A percentile compares a stretch with the other conserved stretches of the same genome.
These are phyloP conservation scores for Micropoecilia bifurca DNA, from an alignment of 2,797 vertebrate species.

Conservation along the genomic window DNA sequence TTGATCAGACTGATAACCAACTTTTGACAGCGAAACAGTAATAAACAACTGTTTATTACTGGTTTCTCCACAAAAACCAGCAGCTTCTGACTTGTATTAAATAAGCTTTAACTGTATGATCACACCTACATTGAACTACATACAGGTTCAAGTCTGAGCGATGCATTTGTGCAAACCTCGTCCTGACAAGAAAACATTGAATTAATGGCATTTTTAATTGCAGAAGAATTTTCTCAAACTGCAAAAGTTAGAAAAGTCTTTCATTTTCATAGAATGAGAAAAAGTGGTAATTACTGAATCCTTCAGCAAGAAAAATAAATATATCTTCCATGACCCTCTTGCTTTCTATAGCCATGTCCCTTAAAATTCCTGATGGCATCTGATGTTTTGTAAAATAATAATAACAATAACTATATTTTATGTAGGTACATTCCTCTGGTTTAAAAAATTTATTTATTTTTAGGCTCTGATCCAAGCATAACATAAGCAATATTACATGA, in stretches of 20 bases:
- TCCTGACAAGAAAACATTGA: background rate
- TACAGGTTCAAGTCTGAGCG: background rate
- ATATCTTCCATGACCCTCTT: background rate
- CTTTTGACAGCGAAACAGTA: background rate
- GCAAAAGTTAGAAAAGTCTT: background rate
- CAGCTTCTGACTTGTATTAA: background rate
- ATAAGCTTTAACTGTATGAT: background rate
- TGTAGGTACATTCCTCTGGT: background rate
- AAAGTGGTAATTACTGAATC: background rate
- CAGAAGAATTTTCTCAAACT: background rate
- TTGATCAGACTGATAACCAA: background rate
- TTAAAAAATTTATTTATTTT: background rate
- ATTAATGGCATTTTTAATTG: background rate
- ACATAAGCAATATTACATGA: background rate
- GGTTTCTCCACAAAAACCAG: slow-evolving; percentile 25
- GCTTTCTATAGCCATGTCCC: background rate
- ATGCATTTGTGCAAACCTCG: background rate
- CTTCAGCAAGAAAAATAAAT: background rate
- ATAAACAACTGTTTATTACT: background rate
- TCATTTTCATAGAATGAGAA: background rate
- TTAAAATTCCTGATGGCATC: background rate
- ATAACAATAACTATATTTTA: background rate
- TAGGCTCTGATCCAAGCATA: background rate
- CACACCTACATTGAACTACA: background rate
- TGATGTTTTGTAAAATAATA: background rate